These are phyloP conservation scores for Hemaris fuciformis DNA, from an alignment of 2,888 invertebrate genomes.

Conservation along the genomic window DNA sequence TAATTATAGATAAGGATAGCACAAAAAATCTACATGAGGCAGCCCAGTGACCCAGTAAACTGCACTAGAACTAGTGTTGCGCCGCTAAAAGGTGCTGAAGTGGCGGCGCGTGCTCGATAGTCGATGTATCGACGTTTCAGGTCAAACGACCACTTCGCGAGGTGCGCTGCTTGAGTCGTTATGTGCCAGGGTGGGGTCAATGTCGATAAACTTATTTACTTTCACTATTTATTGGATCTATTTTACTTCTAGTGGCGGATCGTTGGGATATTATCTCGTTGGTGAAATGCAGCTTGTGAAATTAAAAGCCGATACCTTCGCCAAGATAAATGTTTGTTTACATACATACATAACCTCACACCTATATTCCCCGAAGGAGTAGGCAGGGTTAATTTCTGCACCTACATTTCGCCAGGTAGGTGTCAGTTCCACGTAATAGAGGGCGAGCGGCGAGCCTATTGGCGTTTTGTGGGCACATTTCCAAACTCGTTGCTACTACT, in stretches of 20 bases:
- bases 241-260: neutral
- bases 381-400: too few species aligned
- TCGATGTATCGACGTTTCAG: conserved; percentile 62
- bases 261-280: neutral
- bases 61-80: conserved; percentile 34
- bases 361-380: too few species aligned
- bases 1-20: neutral
- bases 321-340: too few species aligned
- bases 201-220: conserved; percentile 19
- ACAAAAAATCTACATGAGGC: conserved; percentile 25
- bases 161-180: conserved; percentile 36
- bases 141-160: conserved; percentile 55
- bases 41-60: conserved; percentile 63
- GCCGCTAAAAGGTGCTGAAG: conserved; percentile 57
- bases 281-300: too few species aligned
- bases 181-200: conserved; percentile 25
- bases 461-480: too few species aligned
- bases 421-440: too few species aligned
- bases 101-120: conserved; percentile 73
- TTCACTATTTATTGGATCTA: neutral
- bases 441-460: too few species aligned
- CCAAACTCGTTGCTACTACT: too few species aligned
- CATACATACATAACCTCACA: too few species aligned
- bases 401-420: too few species aligned
- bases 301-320: too few species aligned